Base-by-base conservation (phyloP, 2,888 invertebrate species). In the Oeneis ivallda region DNA sequence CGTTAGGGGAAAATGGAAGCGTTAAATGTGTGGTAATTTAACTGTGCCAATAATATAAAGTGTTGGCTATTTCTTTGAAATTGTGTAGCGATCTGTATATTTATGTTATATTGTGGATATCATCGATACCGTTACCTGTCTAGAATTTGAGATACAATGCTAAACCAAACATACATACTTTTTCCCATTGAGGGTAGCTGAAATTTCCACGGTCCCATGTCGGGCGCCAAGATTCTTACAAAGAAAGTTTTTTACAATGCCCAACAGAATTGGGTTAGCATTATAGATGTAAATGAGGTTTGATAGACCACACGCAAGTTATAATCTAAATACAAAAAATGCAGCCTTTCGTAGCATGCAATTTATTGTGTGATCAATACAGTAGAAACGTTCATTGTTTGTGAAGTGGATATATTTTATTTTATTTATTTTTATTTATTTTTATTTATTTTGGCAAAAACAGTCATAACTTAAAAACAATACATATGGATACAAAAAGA, bases 1-100 rank as follows among this genome's bases (percentile, higher is more conserved):
- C 73, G 78, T 76, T 78, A 70, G 72, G 68, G 67, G 71, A 75
- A 76, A 80, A 77, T 75, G 74, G 74, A 75, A 77, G 47, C 19
- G 37, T 50, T 76, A 71, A 71, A 59, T 39, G 50, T 49, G 62
- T 45, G 53, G 15, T 57, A 45, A 49, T 62, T 4, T 26, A 26
- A 65, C 41, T 41, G 11, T 50, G 49, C 15, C 59, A 49, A 47
- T 47, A 17, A 47, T 47, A 59, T 49, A 59, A 49, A 13, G 56
- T 56, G 41, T 17, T 7, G 17, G 17, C 54, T 54, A 41, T 26
- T 56, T 39, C 11, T 39, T 54, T 39, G 54, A 56, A 41, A 56
- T 37, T 11, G 54, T 11, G 9, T 54, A n/a, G 54, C 39, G 17
- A 39, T 37, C 11, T 11, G 17, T 37, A 37, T 15, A 1, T 54